Evolutionary conservation across 1,140 invertebrate genomes (phyloP).

Genomic region (Penaeus vannamei): DNA sequence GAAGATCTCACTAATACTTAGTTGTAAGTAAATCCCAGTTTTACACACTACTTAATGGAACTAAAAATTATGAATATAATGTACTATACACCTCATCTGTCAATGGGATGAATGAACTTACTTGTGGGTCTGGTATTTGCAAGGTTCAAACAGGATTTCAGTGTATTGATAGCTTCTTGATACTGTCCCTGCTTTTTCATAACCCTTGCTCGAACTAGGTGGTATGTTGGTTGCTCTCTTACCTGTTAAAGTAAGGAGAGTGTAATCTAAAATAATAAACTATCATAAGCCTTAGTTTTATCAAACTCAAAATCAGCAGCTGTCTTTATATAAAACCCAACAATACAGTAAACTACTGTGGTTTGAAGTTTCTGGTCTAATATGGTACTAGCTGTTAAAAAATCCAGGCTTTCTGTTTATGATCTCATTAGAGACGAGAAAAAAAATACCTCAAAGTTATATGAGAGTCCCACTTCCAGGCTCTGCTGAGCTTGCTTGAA

Average conservation of each 20-base stretch:
- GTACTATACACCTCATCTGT: not conserved
- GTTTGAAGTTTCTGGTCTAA: not conserved
- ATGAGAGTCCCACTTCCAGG: constrained; percentile 89
- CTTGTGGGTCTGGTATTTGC: constrained; percentile 69
- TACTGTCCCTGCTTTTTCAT: constrained; percentile 83
- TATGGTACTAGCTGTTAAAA: constrained; percentile 18
- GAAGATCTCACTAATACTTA: too few relatives aligned
- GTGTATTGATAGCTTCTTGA: constrained; percentile 82
- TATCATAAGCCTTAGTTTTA: not conserved
- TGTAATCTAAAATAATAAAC: not conserved
- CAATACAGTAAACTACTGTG: constrained; percentile 7
- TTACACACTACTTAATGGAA: not conserved
- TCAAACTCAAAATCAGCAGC: not conserved
- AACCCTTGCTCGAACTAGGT: constrained; percentile 87
- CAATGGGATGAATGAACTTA: constrained; percentile 50
- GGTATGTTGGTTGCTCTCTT: constrained; percentile 90
- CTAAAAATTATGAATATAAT: not conserved
- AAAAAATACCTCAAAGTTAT: constrained; percentile 84
- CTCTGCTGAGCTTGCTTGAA: constrained; percentile 84
- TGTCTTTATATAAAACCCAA: not conserved
- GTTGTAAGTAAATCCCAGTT: too few relatives aligned
- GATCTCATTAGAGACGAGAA: not conserved
- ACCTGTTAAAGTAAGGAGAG: constrained; percentile 72
- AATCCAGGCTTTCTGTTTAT: not conserved
- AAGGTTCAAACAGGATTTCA: constrained; percentile 80